A percentile compares a stretch with the other conserved stretches of the same genome.
phyloP scores from a whole-genome alignment of 2,888 invertebrate genomes.

The Sinohyriopsis cumingii region DNA sequence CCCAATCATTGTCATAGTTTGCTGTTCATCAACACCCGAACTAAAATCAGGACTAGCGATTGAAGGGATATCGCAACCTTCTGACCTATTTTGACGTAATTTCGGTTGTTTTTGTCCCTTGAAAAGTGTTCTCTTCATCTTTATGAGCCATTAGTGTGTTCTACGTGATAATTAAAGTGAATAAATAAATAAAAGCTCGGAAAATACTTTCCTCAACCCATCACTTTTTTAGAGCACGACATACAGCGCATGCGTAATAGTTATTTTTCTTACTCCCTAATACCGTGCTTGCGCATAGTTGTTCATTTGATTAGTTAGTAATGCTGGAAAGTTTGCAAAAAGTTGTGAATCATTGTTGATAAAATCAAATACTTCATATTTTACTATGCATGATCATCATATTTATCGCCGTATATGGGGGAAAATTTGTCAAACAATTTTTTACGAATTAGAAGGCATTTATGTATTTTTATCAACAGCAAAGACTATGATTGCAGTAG shows the following conservation, averaged over 20 bases:
- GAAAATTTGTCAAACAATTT: no score
- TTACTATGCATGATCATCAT: neutral
- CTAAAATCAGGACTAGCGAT: conserved; percentile 15
- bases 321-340: neutral
- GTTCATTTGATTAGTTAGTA: conserved; percentile 24
- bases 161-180: conserved; percentile 7
- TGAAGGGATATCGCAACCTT: conserved; percentile 17
- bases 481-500: no score
- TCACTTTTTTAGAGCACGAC: conserved; percentile 15
- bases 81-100: conserved; percentile 10
- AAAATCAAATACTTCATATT: neutral
- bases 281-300: conserved; percentile 17
- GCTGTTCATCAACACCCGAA: conserved; percentile 12
- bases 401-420: neutral
- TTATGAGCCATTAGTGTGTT: conserved; percentile 17
- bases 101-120: conserved; percentile 26
- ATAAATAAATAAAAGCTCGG: conserved; percentile 12
- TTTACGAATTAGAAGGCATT: no score
- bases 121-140: conserved; percentile 58
- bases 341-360: neutral
- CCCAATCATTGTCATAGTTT: conserved; percentile 29
- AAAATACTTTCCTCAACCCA: conserved; percentile 17
- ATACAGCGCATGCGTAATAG: conserved; percentile 44
- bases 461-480: no score
- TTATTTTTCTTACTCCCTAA: conserved; percentile 23